A percentile compares a stretch with the other conserved stretches of the same genome.
Evolutionary conservation across 1,140 invertebrate species (phyloP).

Genomic region (Nephila pilipes): DNA sequence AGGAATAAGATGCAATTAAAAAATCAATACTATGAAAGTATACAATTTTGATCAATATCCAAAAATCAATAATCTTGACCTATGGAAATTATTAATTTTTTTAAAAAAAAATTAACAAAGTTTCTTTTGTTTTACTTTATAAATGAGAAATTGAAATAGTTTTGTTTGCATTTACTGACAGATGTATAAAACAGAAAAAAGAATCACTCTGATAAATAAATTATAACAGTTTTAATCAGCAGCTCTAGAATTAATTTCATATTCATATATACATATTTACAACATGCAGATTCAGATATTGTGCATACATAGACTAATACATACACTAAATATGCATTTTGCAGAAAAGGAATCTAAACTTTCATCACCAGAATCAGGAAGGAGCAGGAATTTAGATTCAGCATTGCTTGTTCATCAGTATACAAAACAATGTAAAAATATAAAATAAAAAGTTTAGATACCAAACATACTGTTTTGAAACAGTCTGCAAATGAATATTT

Average conservation of each 20-base stretch:
- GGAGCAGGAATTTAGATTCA: background rate
- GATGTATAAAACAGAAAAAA: background rate
- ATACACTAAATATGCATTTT: conserved; percentile 1
- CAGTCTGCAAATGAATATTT: background rate
- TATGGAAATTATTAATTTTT: no score
- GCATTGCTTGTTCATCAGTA: background rate
- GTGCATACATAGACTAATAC: background rate
- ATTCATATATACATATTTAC: conserved; percentile 29
- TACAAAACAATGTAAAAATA: background rate
- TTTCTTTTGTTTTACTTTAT: no score
- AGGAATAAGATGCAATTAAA: no score
- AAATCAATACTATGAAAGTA: no score
- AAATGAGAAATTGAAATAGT: no score
- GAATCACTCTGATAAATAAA: background rate
- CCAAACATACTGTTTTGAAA: background rate
- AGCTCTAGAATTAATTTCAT: conserved; percentile 12
- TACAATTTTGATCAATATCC: no score
- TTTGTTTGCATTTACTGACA: no score
- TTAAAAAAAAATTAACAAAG: no score
- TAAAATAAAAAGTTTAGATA: background rate
- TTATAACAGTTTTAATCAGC: conserved; percentile 18
- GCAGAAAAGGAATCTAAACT: background rate
- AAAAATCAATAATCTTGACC: no score
- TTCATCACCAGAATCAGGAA: background rate
- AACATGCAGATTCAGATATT: background rate